phyloP scores from a whole-genome alignment of 2,113 vertebrate genomes.

The Bostrychus sinensis region DNA sequence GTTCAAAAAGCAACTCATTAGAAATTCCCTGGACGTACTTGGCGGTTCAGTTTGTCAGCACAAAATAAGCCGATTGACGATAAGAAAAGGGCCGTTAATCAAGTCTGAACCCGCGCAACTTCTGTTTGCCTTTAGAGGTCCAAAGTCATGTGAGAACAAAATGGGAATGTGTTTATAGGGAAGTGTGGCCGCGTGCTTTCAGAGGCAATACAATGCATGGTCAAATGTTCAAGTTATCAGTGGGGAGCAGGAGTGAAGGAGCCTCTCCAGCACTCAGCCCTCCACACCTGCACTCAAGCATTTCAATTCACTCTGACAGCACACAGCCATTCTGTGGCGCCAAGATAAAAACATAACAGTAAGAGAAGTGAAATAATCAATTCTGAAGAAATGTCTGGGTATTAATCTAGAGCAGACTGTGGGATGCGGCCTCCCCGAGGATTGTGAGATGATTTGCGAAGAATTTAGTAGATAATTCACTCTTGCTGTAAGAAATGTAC shows the following conservation, averaged over 20 bases:
- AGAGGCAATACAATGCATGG: conserved; percentile 67
- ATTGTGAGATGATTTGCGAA: conserved; percentile 38
- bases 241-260: conserved; percentile 69
- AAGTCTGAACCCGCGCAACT: neutral
- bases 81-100: conserved; percentile 54
- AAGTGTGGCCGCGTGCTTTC: conserved; percentile 48
- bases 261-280: conserved; percentile 45
- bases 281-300: conserved; percentile 63
- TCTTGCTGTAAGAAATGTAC: conserved; percentile 16
- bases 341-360: conserved; percentile 73
- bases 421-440: conserved; percentile 30
- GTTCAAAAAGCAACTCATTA: conserved; percentile 31
- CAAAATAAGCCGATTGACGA: conserved; percentile 54
- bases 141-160: conserved; percentile 30
- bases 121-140: conserved; percentile 22
- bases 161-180: conserved; percentile 25
- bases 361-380: conserved; percentile 62
- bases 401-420: conserved; percentile 63
- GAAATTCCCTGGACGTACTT: conserved; percentile 29
- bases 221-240: conserved; percentile 79
- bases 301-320: conserved; percentile 62
- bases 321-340: conserved; percentile 62
- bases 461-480: conserved; percentile 50
- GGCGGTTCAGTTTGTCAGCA: conserved; percentile 35
- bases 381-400: conserved; percentile 52